Base-by-base conservation (phyloP, 1,140 invertebrate genomes). In the Danaus plexippus region DNA sequence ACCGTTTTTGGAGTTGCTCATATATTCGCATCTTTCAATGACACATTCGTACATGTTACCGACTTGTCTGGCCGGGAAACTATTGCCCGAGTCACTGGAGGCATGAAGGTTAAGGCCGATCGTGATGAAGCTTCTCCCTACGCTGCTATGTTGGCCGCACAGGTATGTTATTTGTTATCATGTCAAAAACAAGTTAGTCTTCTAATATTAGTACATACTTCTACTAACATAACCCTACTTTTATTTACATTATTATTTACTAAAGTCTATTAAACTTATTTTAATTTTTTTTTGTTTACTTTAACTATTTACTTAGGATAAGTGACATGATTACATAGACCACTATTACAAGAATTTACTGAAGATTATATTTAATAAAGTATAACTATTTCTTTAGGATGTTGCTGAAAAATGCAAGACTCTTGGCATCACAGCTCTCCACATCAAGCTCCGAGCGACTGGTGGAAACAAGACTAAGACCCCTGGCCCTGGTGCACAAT, bases 51-150 rank as follows among this genome's bases (percentile, higher is more conserved):
- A 8, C 98, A 99, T 89, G 97, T 99, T 43, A 99, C 98, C 4
- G 98, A 99, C 90, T 90, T 99, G 66, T 99, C 98, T 60, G 98
- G 98, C 67, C 94, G 97, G 75, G 98, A 99, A 95, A 99, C 98
- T 2, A 99, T 99, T 77, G 95, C 96, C 57, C 91, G 98, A 77
- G 95, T 99, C 41, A 99, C 98, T 75, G 98, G 98, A 85, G 98
- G 98, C 59, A 99, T 99, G 98, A 99, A 99, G 90, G 98, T 99
- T 0, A 99, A 99, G 88, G 98, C 98, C 75, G 98, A 99, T 89
- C 93, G 98, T 91, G 98, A 99, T 89, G 98, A 99, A 89, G 96
- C 98, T 70, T 99, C 98, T 32, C 98, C 98, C 11, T 99, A 99
- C 79, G 98, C 98, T 81, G 98, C 98, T 93, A 99, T 99, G 98